Conservation (phyloP, 2,888 invertebrate genomes). For the Ectemnius cavifrons region DNA sequence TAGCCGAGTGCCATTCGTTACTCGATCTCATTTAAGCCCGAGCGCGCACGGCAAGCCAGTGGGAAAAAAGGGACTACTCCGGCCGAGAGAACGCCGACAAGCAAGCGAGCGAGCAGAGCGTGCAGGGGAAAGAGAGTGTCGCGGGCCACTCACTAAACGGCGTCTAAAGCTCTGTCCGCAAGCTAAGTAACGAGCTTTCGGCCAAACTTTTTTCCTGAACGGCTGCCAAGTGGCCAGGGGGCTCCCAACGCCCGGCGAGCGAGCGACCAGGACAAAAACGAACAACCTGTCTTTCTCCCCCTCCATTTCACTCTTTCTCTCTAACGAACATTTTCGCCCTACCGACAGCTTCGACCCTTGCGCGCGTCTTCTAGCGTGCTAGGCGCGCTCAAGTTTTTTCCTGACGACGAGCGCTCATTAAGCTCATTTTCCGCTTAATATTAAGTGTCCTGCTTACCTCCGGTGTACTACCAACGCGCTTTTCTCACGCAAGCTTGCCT, state of each 20-base stretch:
- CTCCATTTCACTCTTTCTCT: neutral
- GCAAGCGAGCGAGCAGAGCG: conserved; percentile 24
- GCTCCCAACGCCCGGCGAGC: conserved; percentile 41
- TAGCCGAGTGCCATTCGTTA: conserved; percentile 46
- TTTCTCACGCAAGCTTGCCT: too few relatives aligned
- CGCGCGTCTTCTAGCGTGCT: conserved; percentile 17
- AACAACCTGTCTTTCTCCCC: conserved; percentile 52
- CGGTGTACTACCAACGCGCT: too few relatives aligned
- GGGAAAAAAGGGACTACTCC: neutral
- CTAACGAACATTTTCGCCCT: conserved; percentile 62
- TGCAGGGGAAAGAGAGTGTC: conserved; percentile 41
- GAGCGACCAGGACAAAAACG: conserved; percentile 29
- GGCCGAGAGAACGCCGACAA: neutral
- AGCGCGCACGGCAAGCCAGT: conserved; percentile 21
- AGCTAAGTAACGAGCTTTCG: conserved; percentile 72
- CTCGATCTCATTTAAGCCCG: conserved; percentile 39
- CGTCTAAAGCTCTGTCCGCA: conserved; percentile 68
- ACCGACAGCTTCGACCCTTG: conserved; percentile 57
- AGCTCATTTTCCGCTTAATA: conserved; percentile 70
- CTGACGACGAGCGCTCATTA: conserved; percentile 66
- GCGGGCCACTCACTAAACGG: conserved; percentile 63
- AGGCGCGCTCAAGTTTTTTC: conserved; percentile 33
- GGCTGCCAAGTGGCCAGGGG: conserved; percentile 68
- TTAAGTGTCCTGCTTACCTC: conserved; percentile 55
- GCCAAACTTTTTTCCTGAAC: conserved; percentile 69